Conservation (phyloP, 1,140 invertebrate genomes). For the Trypoxylus dichotomus region DNA sequence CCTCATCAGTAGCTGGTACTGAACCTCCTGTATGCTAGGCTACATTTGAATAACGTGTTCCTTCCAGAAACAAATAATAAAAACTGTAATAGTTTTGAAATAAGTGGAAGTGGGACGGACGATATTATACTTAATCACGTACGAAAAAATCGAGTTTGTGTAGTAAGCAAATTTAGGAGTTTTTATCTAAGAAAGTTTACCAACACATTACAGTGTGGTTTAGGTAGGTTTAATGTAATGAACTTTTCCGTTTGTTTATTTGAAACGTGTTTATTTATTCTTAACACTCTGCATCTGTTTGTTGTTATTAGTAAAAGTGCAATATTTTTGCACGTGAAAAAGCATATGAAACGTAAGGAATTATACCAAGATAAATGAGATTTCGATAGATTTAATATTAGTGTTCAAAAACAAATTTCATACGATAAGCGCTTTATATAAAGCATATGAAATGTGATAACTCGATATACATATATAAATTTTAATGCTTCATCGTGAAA, state of each 20-base stretch:
- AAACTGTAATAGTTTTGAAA: not conserved
- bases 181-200: slow-evolving; percentile 18
- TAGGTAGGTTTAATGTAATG: not conserved
- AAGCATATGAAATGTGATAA: too few relatives aligned
- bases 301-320: not conserved
- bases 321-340: not conserved
- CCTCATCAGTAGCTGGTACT: not conserved
- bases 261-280: not conserved
- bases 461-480: too few relatives aligned
- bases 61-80: not conserved
- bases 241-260: not conserved
- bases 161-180: not conserved
- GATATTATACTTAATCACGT: not conserved
- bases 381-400: not conserved
- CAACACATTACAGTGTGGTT: not conserved
- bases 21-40: not conserved
- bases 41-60: not conserved
- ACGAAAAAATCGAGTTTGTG: not conserved
- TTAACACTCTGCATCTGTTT: not conserved
- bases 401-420: too few relatives aligned
- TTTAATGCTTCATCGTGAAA: too few relatives aligned
- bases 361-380: not conserved
- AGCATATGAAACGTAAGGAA: not conserved
- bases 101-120: not conserved
- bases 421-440: too few relatives aligned